phyloP scores from a whole-genome alignment of 2,888 invertebrate genomes.

The Catocala fraxini region DNA sequence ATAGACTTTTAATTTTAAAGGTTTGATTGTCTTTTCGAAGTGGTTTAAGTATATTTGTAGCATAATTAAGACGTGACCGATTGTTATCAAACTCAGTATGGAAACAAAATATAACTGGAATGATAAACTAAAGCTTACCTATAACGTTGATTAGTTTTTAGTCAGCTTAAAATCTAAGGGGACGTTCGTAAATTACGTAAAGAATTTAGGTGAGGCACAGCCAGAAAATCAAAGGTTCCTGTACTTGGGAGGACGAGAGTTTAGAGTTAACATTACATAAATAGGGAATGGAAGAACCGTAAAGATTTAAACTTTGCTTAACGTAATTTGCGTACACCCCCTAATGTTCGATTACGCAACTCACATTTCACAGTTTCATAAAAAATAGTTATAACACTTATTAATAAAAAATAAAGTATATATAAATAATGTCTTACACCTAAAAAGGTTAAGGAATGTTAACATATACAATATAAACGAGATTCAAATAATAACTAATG shows the following conservation, averaged over 20 bases:
- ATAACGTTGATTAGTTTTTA: constrained; percentile 14
- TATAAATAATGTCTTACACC: constrained; percentile 16
- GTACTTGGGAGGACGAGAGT: too few species aligned
- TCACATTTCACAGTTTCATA: constrained; percentile 31
- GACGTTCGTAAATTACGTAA: too few species aligned
- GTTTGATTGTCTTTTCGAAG: constrained; percentile 1
- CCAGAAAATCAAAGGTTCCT: too few species aligned
- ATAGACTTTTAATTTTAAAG: neutral
- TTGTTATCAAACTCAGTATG: too few species aligned
- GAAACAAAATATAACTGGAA: neutral
- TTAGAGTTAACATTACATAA: too few species aligned
- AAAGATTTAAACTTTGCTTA: too few species aligned
- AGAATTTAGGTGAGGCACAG: too few species aligned
- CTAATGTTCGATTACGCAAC: constrained; percentile 28
- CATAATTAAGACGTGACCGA: too few species aligned
- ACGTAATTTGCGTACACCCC: neutral
- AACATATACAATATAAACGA: constrained; percentile 25
- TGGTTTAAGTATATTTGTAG: too few species aligned
- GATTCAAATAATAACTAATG: constrained; percentile 18
- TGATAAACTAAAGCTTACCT: neutral
- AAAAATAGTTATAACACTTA: constrained; percentile 32
- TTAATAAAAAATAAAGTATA: constrained; percentile 35
- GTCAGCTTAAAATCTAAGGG: constrained; percentile 30
- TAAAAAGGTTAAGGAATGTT: constrained; percentile 26
- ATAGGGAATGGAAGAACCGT: too few species aligned